Base-by-base conservation (phyloP, 2,797 vertebrate species). In the Melanotaenia trifasciata region DNA sequence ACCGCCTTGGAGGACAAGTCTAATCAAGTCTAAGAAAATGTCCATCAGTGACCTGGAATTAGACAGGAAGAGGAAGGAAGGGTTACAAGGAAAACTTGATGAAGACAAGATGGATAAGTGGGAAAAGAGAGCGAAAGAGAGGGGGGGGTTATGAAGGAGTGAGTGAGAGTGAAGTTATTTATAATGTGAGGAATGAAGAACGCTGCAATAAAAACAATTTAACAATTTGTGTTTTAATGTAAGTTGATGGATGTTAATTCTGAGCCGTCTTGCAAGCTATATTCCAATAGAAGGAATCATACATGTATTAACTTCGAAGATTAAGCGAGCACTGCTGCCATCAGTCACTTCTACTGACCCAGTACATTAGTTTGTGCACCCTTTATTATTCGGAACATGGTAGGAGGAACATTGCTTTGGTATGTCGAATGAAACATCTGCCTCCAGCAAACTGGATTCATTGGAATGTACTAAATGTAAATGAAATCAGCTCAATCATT, bases 11-110 rank as follows among this genome's bases (percentile, higher is more conserved):
- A 75, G 38, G 5, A 38, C 43, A 60, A 35, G 18, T 70, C 59
- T 80, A 86, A 88, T 80, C 84, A 81, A 84, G 86, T 90, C 84
- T 82, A 62, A 76, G 74, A 58, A 81, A 84, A 84, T 1, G 63
- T 78, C 72, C 67, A 76, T 81, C 72, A 59, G 64, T 70, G 75
- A 67, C 53, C 32, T 47, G 62, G 65, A 87, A 71, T 80, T 70
- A 74, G 54, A 79, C 0, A 20, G 50, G 24, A 30, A 24, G 79
- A 56, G 67, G 16, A 35, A 58, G 40, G 35, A 30, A 30, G 56
- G 20, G 60, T 9, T 2, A 59, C 36, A 60, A 32, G 60, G 53
- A 56, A 53, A 58, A 69, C 3, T n/a, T 35, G 61, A 57, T 1
- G 18, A 16, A 28, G 45, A 59, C 51, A 0, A 43, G 26, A 59